phyloP scores from a whole-genome alignment of 2,797 vertebrate species.

The Hippoglossus hippoglossus region DNA sequence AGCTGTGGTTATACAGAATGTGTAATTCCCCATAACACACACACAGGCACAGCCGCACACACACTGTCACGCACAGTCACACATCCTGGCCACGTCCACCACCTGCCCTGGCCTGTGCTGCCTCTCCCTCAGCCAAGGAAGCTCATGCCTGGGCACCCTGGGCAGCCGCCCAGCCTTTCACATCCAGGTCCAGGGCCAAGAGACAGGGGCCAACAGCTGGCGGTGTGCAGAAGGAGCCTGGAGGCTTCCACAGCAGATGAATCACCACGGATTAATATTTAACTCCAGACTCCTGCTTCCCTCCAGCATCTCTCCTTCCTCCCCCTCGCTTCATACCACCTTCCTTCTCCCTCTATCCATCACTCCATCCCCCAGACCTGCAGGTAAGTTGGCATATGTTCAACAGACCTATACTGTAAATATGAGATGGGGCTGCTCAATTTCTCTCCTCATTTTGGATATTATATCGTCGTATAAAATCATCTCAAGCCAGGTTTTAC shows the following conservation, averaged over 20 bases:
- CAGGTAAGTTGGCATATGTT: constrained; percentile 68
- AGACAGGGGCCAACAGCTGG: constrained; percentile 84
- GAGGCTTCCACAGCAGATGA: constrained; percentile 84
- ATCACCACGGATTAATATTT: constrained; percentile 88
- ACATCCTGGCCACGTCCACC: constrained; percentile 68
- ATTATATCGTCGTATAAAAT: background rate
- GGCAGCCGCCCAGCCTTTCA: constrained; percentile 79
- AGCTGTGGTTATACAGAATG: constrained; percentile 62
- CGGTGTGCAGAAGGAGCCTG: constrained; percentile 81
- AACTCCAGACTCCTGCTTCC: constrained; percentile 84
- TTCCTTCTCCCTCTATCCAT: constrained; percentile 63
- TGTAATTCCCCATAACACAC: constrained; percentile 36
- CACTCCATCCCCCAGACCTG: constrained; percentile 65
- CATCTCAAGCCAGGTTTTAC: background rate
- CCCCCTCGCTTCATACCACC: constrained; percentile 50
- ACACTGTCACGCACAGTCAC: constrained; percentile 19
- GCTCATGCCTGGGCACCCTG: constrained; percentile 81
- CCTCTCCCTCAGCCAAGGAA: constrained; percentile 75
- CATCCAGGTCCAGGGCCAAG: constrained; percentile 75
- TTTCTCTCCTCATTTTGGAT: constrained; percentile 17
- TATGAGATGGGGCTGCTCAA: constrained; percentile 64
- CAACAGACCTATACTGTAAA: constrained; percentile 67
- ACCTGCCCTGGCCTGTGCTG: constrained; percentile 76
- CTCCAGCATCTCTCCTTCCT: constrained; percentile 79
- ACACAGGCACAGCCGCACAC: constrained; percentile 21